These are phyloP conservation scores for Macaca mulatta DNA, from an alignment of 2,113 vertebrate genomes.

Conservation along the genomic window DNA sequence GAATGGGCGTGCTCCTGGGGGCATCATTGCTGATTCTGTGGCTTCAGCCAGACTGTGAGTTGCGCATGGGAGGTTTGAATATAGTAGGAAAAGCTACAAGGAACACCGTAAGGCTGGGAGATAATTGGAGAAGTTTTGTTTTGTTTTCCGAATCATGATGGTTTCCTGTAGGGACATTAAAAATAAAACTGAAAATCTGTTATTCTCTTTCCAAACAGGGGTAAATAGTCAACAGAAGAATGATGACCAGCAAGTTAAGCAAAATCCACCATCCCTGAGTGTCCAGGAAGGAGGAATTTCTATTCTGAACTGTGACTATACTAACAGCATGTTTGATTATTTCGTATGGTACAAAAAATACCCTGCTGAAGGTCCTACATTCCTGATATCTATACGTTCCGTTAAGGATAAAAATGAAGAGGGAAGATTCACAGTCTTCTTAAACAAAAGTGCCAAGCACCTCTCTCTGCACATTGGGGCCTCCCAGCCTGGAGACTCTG, in stretches of 20 bases:
- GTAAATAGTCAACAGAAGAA: conserved; percentile 43
- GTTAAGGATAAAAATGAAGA: not conserved
- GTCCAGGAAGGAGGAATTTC: conserved; percentile 24
- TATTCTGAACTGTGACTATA: conserved; percentile 58
- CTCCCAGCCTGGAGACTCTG: not conserved
- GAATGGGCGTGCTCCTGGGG: not conserved
- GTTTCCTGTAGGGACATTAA: not conserved
- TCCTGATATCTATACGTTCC: not conserved
- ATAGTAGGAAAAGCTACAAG: not conserved
- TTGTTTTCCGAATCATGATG: not conserved
- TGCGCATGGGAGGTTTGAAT: not conserved
- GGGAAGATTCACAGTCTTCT: conserved; percentile 32
- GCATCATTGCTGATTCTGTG: not conserved
- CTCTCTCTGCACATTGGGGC: not conserved
- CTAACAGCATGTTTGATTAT: not conserved
- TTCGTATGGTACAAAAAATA: conserved; percentile 55
- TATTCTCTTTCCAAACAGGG: conserved; percentile 51
- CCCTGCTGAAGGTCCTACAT: not conserved
- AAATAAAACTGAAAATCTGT: not conserved
- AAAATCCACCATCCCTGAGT: conserved; percentile 24
- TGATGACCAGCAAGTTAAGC: not conserved
- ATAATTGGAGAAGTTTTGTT: not conserved
- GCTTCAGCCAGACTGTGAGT: conserved; percentile 55
- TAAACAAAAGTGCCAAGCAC: not conserved
- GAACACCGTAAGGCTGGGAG: not conserved